A percentile compares a stretch with the other conserved stretches of the same genome.
Evolutionary conservation across 2,113 vertebrate genomes (phyloP).

Genomic region (Neogobius melanostomus): DNA sequence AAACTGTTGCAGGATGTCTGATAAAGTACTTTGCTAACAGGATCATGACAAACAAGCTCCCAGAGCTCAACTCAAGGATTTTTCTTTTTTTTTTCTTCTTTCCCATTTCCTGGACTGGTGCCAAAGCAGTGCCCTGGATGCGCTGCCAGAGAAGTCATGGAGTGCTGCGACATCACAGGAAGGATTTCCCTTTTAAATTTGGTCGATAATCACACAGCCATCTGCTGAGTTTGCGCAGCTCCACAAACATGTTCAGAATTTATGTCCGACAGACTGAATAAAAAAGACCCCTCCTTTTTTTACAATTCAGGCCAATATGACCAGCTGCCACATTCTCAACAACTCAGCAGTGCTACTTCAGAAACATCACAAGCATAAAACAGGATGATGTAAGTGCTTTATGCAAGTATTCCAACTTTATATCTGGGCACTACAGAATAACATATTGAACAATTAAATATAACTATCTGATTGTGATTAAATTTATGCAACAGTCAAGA

Average conservation of each 20-base stretch:
- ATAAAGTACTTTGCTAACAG: not conserved
- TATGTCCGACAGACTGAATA: conserved; percentile 1
- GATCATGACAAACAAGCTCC: conserved; percentile 4
- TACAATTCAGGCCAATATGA: not conserved
- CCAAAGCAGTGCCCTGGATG: conserved; percentile 19
- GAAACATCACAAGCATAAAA: not conserved
- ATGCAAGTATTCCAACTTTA: not conserved
- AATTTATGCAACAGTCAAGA: too few species aligned
- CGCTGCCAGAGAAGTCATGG: not conserved
- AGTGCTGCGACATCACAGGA: not conserved
- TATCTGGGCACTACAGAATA: not conserved
- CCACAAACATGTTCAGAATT: not conserved
- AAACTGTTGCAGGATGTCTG: conserved; percentile 19
- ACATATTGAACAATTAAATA: too few species aligned
- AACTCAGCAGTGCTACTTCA: not conserved
- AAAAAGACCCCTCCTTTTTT: not conserved
- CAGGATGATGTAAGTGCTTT: not conserved
- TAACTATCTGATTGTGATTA: too few species aligned
- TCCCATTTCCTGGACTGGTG: conserved; percentile 5
- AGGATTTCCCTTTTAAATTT: conserved; percentile 13
- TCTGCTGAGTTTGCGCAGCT: not conserved
- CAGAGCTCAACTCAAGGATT: not conserved
- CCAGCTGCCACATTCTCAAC: conserved; percentile 5
- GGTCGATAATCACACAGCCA: conserved; percentile 19
- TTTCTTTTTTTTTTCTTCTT: not conserved